These are phyloP conservation scores for Antennarius striatus DNA, from an alignment of 2,113 vertebrate species.

Conservation along the genomic window DNA sequence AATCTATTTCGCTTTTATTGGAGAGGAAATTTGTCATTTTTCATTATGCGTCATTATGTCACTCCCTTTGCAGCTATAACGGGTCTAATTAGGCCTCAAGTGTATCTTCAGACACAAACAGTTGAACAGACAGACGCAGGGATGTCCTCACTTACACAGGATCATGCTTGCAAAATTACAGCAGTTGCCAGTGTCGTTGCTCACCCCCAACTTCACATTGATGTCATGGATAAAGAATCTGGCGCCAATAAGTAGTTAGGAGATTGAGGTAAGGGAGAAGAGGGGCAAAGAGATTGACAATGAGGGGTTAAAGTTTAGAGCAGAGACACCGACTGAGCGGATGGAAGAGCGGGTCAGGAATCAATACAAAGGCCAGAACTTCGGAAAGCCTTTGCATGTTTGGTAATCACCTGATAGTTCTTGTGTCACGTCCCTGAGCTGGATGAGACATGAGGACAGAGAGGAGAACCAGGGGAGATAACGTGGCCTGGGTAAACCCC, in stretches of 20 bases:
- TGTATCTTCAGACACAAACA: constrained; percentile 87
- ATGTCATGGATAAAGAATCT: constrained; percentile 27
- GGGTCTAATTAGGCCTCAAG: constrained; percentile 95
- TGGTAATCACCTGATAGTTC: constrained; percentile 75
- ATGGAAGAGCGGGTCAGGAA: constrained; percentile 47
- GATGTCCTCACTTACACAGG: constrained; percentile 27
- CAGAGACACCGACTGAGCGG: constrained; percentile 63
- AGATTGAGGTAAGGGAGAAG: background rate
- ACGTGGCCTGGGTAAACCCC: background rate
- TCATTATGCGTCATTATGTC: constrained; percentile 95
- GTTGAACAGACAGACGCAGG: constrained; percentile 75
- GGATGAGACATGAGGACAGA: constrained; percentile 24
- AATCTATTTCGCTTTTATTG: constrained; percentile 99
- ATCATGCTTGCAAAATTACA: constrained; percentile 12
- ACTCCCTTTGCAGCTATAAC: constrained; percentile 91
- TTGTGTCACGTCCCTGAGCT: constrained; percentile 52
- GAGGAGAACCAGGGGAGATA: background rate
- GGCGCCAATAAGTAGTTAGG: constrained; percentile 8
- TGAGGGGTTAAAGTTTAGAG: constrained; percentile 47
- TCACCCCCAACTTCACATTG: constrained; percentile 27
- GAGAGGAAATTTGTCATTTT: constrained; percentile 97
- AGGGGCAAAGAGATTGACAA: constrained; percentile 42
- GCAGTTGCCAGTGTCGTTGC: constrained; percentile 26
- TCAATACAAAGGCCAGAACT: constrained; percentile 76
- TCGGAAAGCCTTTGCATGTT: constrained; percentile 78